Evolutionary conservation across 30 jellyfish, hydroid and myxozoan species (phyloP).

Genomic region (Pelagia noctiluca): DNA sequence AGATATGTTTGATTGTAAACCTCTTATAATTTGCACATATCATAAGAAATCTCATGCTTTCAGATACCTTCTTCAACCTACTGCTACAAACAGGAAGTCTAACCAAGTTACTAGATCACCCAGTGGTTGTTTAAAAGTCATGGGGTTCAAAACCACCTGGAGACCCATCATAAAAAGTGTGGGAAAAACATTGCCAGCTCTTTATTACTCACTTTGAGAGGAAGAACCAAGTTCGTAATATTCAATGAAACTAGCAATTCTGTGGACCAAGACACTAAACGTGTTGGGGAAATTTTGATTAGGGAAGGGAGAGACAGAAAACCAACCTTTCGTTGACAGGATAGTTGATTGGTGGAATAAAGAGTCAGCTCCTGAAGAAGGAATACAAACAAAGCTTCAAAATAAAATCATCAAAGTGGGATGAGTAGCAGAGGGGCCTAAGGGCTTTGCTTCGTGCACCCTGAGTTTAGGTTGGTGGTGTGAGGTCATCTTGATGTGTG

Average conservation of each 20-base stretch:
- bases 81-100: no score
- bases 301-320: neutral
- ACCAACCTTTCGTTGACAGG: conserved; percentile 68
- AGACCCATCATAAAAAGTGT: no score
- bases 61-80: no score
- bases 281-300: neutral
- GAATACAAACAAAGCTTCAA: no score
- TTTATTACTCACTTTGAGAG: neutral
- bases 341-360: conserved; percentile 58
- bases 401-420: neutral
- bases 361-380: conserved; percentile 63
- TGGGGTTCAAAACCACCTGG: no score
- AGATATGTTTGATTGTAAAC: neutral
- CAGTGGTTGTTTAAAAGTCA: no score
- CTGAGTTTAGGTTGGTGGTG: neutral
- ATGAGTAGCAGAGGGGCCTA: neutral
- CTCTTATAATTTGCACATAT: neutral
- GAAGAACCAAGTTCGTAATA: neutral
- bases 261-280: neutral
- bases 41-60: neutral
- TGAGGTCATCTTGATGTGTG: neutral
- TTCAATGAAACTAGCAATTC: neutral
- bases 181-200: neutral
- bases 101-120: no score
- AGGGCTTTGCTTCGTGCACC: neutral